A percentile compares a stretch with the other conserved stretches of the same genome.
Conservation (phyloP, 2,113 vertebrate genomes). For the Hassar affinis region DNA sequence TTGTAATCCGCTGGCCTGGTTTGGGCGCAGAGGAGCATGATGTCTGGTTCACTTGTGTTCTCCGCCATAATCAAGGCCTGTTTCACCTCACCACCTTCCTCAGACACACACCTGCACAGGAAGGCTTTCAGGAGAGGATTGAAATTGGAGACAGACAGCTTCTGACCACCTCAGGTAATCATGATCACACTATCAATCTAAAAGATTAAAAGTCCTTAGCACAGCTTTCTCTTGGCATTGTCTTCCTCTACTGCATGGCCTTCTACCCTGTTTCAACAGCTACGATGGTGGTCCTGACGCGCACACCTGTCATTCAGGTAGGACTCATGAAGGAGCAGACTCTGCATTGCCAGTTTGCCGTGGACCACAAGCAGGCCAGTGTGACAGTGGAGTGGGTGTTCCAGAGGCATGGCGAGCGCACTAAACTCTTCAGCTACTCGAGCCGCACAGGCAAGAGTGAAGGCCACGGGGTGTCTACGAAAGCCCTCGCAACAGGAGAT, state of each 20-base stretch:
- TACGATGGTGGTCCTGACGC: slow-evolving; percentile 64
- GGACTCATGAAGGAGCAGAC: slow-evolving; percentile 55
- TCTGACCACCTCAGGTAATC: slow-evolving; percentile 65
- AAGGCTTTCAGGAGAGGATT: slow-evolving; percentile 46
- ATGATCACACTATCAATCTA: neutral
- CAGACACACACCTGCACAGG: slow-evolving; percentile 59
- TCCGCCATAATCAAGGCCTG: slow-evolving; percentile 60
- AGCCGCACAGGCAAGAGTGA: slow-evolving; percentile 49
- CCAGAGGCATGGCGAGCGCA: slow-evolving; percentile 56
- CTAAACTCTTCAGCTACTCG: slow-evolving; percentile 56
- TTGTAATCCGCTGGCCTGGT: slow-evolving; percentile 68
- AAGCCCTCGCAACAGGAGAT: slow-evolving; percentile 60
- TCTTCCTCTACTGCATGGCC: neutral
- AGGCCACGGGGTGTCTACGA: slow-evolving; percentile 53
- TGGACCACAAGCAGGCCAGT: slow-evolving; percentile 63
- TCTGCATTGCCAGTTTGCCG: slow-evolving; percentile 70
- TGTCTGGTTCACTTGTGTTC: slow-evolving; percentile 67
- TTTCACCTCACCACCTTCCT: slow-evolving; percentile 66
- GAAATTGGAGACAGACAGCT: slow-evolving; percentile 60
- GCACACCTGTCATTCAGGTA: slow-evolving; percentile 57
- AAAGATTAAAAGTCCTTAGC: neutral
- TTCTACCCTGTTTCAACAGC: slow-evolving; percentile 52
- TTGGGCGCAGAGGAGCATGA: slow-evolving; percentile 50
- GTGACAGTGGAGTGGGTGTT: slow-evolving; percentile 61
- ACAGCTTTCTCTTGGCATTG: neutral